Base-by-base conservation (phyloP, 2,797 vertebrate genomes). In the Enteromius paludinosus region DNA sequence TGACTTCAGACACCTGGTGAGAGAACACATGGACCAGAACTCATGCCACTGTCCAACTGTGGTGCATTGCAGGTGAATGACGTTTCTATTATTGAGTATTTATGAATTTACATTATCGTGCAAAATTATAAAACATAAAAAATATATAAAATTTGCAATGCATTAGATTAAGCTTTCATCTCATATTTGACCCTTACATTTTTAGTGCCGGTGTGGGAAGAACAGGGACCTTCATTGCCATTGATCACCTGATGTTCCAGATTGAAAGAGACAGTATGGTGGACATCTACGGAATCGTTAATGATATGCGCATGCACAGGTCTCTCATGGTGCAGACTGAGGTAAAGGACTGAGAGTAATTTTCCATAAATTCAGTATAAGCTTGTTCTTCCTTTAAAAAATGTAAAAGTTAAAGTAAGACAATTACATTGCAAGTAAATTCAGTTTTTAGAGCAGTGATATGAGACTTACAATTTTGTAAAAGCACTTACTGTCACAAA, bases 301-400 rank as follows among this genome's bases (percentile, higher is more conserved):
- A 97, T 0, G 95, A 97, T 64, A 95, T 98, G 73, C 96, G 98
- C 49, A 96, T 98, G 96, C 97, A 99, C 90, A 94, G 98, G 0
- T 84, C 95, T 1, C 91, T 99, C 6, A 99, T 99, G 98, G 98
- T 99, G 86, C 98, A 99, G 78, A 98, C 98, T 5, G 97, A 99
- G 96, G 98, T 99, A 90, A 89, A 93, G 35, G 35, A 52, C 69
- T 76, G 8, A 3, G 14, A 52, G 2, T 49, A 18, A n/a, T 12
- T 28, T 45, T 64, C 12, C 5, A 1, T 3, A 38, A n/a, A 7
- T 14, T 33, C 28, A 33, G 14, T 64, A 9, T 18, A 62, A 28
- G 15, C 6, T 62, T 7, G 5, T 30, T 7, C 15, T 2, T 17
- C 5, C 25, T 30, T 14, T 62, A 30, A 30, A 30, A 17, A 17